A percentile compares a stretch with the other conserved stretches of the same genome.
Evolutionary conservation across 1,140 invertebrate species (phyloP).

Genomic region (Drosophila kanapiae): DNA sequence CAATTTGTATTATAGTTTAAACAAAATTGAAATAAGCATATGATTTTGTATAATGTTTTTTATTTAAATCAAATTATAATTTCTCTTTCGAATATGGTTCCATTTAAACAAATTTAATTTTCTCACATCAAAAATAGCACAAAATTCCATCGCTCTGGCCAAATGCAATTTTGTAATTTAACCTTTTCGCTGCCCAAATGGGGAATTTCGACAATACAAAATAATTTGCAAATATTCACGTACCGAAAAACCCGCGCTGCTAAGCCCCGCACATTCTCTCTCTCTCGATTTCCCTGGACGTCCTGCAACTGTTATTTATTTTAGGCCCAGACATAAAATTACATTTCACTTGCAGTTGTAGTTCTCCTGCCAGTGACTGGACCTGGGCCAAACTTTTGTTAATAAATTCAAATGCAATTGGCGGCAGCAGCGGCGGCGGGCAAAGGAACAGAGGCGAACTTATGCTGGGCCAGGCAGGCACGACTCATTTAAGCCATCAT

Average conservation of each 20-base stretch:
- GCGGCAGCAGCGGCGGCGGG: not conserved
- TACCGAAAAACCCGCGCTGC: not conserved
- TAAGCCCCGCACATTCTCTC: not conserved
- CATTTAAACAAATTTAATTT: constrained; percentile 19
- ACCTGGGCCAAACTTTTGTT: constrained; percentile 67
- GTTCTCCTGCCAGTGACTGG: constrained; percentile 38
- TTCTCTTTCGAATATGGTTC: not conserved
- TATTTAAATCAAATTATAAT: not conserved
- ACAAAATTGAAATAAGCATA: not conserved
- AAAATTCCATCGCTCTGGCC: constrained; percentile 8
- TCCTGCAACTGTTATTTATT: constrained; percentile 55
- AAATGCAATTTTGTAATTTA: constrained; percentile 43
- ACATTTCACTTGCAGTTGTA: constrained; percentile 59
- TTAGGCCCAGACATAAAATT: constrained; percentile 61
- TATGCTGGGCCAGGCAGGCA: constrained; percentile 50
- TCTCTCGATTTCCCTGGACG: not conserved
- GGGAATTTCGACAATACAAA: constrained; percentile 36
- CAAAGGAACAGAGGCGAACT: constrained; percentile 2
- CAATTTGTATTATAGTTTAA: not conserved
- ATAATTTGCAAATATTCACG: constrained; percentile 47
- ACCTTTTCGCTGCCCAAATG: constrained; percentile 22
- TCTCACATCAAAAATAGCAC: constrained; percentile 8
- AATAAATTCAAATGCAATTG: constrained; percentile 73
- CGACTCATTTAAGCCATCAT: constrained; percentile 72
- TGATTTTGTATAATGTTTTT: not conserved